These are phyloP conservation scores for Callopanchax toddi DNA, from an alignment of 2,113 vertebrate species.

Conservation along the genomic window DNA sequence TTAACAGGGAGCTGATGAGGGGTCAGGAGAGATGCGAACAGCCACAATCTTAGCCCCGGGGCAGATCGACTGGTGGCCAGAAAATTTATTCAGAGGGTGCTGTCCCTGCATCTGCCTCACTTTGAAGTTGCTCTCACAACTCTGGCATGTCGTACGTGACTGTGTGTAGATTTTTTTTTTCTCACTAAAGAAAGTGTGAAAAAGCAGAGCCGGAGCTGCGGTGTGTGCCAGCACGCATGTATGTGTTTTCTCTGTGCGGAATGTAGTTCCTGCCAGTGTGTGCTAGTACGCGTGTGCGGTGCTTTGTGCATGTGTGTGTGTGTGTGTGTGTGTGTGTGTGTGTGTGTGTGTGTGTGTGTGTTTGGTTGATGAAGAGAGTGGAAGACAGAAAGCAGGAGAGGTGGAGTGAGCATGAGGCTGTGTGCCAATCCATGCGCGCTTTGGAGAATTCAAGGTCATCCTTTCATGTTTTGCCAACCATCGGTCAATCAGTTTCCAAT, in stretches of 20 bases:
- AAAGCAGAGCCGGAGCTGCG: constrained; percentile 38
- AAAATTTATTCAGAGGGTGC: constrained; percentile 80
- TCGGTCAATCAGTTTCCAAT: constrained; percentile 78
- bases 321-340: background rate
- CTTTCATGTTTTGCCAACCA: constrained; percentile 82
- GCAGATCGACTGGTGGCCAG: constrained; percentile 80
- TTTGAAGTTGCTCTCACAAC: constrained; percentile 82
- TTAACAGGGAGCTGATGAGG: constrained; percentile 70
- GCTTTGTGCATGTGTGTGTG: background rate
- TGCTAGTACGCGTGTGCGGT: constrained; percentile 19
- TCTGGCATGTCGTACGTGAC: constrained; percentile 77
- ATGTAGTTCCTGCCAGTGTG: constrained; percentile 15
- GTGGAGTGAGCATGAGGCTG: constrained; percentile 46
- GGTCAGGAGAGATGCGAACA: constrained; percentile 78
- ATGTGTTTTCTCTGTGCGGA: constrained; percentile 14
- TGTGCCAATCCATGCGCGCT: constrained; percentile 72
- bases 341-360: constrained; percentile 7
- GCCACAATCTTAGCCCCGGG: constrained; percentile 80
- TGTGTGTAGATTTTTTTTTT: constrained; percentile 60
- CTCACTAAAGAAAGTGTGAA: constrained; percentile 46
- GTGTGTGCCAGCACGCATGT: constrained; percentile 41
- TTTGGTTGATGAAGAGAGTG: constrained; percentile 26
- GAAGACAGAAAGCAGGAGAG: constrained; percentile 27
- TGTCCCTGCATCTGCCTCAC: constrained; percentile 79
- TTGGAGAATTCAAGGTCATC: constrained; percentile 79